These are phyloP conservation scores for Pseudomugil tenellus DNA, from an alignment of 2,797 vertebrate genomes.

Conservation along the genomic window DNA sequence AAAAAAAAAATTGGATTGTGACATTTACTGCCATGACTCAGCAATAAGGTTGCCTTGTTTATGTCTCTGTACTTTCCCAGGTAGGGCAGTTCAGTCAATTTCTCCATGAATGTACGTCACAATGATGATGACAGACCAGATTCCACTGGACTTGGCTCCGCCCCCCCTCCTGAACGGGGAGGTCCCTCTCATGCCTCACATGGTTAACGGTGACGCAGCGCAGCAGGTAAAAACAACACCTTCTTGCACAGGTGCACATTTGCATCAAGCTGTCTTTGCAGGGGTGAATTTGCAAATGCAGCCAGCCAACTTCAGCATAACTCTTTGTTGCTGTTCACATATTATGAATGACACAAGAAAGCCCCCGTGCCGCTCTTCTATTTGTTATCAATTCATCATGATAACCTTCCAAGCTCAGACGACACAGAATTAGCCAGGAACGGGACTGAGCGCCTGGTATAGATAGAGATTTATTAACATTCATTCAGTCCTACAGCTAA, in stretches of 20 bases:
- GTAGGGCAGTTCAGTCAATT: constrained; percentile 89
- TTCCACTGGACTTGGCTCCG: constrained; percentile 97
- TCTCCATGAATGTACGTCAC: constrained; percentile 99
- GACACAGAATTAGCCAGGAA: constrained; percentile 20
- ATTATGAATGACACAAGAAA: constrained; percentile 10
- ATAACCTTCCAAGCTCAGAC: constrained; percentile 37
- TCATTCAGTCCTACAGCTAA: not conserved
- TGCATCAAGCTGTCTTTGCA: not conserved
- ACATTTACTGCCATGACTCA: not conserved
- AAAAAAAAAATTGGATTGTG: not conserved
- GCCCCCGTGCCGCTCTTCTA: not conserved
- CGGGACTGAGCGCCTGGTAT: constrained; percentile 10
- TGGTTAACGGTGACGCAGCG: constrained; percentile 93
- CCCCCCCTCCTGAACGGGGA: constrained; percentile 93
- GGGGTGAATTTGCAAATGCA: not conserved
- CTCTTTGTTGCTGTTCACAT: not conserved
- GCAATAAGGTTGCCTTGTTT: not conserved
- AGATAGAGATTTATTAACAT: constrained; percentile 5
- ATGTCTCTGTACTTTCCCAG: constrained; percentile 79
- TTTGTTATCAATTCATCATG: constrained; percentile 48
- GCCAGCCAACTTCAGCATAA: constrained; percentile 14
- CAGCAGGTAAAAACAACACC: constrained; percentile 87
- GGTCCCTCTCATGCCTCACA: constrained; percentile 95
- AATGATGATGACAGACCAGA: constrained; percentile 99
- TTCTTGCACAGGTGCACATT: not conserved